Conservation (phyloP, 2,113 vertebrate species). For the Indicator indicator region DNA sequence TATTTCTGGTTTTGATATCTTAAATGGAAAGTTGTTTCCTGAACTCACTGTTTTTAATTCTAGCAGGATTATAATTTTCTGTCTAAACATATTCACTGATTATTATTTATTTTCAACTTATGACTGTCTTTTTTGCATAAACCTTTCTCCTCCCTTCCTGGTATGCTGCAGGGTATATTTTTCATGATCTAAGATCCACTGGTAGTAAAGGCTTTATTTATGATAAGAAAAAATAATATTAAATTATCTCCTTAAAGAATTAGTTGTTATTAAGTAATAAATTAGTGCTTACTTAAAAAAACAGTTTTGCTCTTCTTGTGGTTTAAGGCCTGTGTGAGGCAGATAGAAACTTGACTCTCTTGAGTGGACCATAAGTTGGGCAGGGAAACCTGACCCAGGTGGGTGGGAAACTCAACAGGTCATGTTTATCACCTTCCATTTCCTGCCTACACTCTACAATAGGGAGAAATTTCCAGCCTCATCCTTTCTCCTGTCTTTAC, state of each 20-base stretch:
- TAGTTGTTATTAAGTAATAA: background rate
- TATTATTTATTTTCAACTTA: background rate
- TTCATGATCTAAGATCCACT: fast-evolving
- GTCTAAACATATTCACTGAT: background rate
- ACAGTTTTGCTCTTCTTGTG: background rate
- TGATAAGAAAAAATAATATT: background rate
- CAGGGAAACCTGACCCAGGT: too few relatives aligned
- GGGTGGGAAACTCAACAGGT: too few relatives aligned
- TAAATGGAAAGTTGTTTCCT: background rate
- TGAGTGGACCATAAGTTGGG: too few relatives aligned
- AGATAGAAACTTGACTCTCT: too few relatives aligned
- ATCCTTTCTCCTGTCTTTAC: too few relatives aligned
- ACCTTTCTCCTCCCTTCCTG: background rate
- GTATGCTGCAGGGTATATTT: background rate
- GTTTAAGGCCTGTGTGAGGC: too few relatives aligned
- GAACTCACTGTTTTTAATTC: background rate
- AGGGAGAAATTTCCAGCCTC: too few relatives aligned
- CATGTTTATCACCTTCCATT: too few relatives aligned
- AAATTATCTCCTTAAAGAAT: background rate
- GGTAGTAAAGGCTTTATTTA: background rate
- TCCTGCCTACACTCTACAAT: too few relatives aligned
- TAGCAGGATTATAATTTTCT: background rate
- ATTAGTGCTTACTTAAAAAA: background rate
- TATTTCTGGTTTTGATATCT: background rate
- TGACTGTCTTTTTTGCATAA: background rate